Percentiles rank a stretch among this genome's conserved stretches.
These are phyloP conservation scores for Hirtodrosophila alboralis DNA, from an alignment of 2,888 invertebrate genomes.

Conservation along the genomic window DNA sequence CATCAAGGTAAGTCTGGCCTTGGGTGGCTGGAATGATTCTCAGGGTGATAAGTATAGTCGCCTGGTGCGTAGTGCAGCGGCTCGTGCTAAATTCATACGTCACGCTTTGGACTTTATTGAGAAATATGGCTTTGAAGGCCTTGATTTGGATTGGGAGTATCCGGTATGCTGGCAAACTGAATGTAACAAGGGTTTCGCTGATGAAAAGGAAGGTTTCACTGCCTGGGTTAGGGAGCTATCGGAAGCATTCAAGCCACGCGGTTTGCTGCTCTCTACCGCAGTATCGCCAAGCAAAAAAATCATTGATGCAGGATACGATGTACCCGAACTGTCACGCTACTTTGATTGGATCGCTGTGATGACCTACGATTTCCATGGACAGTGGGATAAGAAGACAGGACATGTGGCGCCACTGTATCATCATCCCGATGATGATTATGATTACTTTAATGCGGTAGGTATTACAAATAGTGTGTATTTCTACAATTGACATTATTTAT, in stretches of 20 bases:
- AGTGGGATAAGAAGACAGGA: constrained; percentile 96
- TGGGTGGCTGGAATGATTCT: constrained; percentile 98
- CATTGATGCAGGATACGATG: constrained; percentile 93
- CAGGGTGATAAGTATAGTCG: constrained; percentile 95
- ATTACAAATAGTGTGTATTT: constrained; percentile 85
- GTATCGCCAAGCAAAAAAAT: constrained; percentile 95
- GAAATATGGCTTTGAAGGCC: constrained; percentile 94
- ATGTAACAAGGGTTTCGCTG: constrained; percentile 92
- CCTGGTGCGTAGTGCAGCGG: constrained; percentile 90
- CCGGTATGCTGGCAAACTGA: constrained; percentile 90
- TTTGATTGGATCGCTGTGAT: constrained; percentile 96
- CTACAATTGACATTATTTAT: constrained; percentile 73
- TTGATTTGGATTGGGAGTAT: constrained; percentile 98
- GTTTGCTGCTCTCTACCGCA: constrained; percentile 91
- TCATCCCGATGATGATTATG: constrained; percentile 92
- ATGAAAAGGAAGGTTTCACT: constrained; percentile 92
- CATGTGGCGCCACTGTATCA: constrained; percentile 94
- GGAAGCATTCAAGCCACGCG: constrained; percentile 87
- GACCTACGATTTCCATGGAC: constrained; percentile 96
- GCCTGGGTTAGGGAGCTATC: constrained; percentile 90
- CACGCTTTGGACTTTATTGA: constrained; percentile 91
- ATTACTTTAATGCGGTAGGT: constrained; percentile 92
- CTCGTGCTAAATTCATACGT: constrained; percentile 89
- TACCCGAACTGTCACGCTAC: constrained; percentile 89
- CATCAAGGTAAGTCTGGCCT: constrained; percentile 92